These are phyloP conservation scores for Paracanthobrama guichenoti DNA, from an alignment of 2,113 vertebrate species.

Conservation along the genomic window DNA sequence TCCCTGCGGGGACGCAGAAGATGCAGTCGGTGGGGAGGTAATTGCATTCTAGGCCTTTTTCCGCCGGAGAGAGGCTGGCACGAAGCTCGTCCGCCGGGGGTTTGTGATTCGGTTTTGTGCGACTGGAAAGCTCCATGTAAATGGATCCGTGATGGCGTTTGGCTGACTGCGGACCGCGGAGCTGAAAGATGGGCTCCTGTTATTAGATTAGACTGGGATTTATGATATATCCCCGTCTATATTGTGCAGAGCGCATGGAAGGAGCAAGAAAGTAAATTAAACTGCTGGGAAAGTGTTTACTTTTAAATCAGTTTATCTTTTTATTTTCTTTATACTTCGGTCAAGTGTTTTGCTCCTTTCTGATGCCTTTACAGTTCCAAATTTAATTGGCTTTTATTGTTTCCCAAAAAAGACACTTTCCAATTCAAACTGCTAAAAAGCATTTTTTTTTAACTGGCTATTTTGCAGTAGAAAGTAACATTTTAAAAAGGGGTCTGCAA, in stretches of 20 bases:
- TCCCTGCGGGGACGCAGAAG: constrained; percentile 63
- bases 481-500: not conserved
- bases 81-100: constrained; percentile 5
- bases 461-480: not conserved
- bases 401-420: not conserved
- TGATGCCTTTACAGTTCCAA: not conserved
- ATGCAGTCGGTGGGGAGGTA: constrained; percentile 64
- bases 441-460: not conserved
- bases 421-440: not conserved
- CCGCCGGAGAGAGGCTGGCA: constrained; percentile 57
- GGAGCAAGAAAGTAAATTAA: constrained; percentile 28
- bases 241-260: constrained; percentile 45
- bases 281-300: constrained; percentile 25
- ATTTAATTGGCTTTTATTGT: constrained; percentile 12
- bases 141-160: constrained; percentile 66
- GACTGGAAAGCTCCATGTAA: constrained; percentile 41
- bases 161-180: constrained; percentile 72
- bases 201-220: constrained; percentile 83
- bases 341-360: constrained; percentile 29
- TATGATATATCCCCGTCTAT: constrained; percentile 65
- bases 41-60: constrained; percentile 66
- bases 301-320: constrained; percentile 33
- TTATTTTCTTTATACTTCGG: constrained; percentile 5
- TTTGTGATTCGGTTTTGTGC: constrained; percentile 35
- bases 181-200: constrained; percentile 77